These are phyloP conservation scores for Callionymus lyra DNA, from an alignment of 2,113 vertebrate genomes.

Conservation along the genomic window DNA sequence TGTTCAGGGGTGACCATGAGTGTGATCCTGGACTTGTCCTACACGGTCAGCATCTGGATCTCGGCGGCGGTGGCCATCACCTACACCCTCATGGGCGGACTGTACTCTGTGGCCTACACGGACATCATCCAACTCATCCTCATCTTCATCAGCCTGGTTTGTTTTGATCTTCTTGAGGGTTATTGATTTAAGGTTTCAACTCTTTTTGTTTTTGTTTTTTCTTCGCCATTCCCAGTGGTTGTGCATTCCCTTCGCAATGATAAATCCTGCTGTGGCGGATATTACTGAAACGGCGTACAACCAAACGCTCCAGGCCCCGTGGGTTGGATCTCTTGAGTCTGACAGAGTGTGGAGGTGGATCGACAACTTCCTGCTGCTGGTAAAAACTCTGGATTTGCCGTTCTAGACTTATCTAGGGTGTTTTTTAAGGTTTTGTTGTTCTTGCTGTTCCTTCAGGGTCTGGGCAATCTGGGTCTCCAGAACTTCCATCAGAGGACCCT, in stretches of 20 bases:
- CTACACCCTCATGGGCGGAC: conserved; percentile 59
- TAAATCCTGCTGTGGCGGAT: conserved; percentile 33
- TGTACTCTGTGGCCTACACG: conserved; percentile 64
- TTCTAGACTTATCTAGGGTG: not conserved
- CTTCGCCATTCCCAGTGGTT: conserved; percentile 31
- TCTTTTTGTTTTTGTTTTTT: not conserved
- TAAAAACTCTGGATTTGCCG: conserved; percentile 8
- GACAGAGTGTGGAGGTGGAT: conserved; percentile 48
- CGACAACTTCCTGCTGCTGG: conserved; percentile 53
- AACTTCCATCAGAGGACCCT: conserved; percentile 75
- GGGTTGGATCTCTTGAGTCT: conserved; percentile 40
- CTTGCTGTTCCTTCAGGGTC: conserved; percentile 39
- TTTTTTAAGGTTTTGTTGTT: not conserved
- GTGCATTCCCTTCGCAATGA: conserved; percentile 51
- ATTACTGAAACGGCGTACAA: conserved; percentile 49
- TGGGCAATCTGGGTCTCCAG: conserved; percentile 71
- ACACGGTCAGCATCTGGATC: conserved; percentile 53
- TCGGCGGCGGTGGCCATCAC: conserved; percentile 56
- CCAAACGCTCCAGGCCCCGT: conserved; percentile 37
- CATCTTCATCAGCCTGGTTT: conserved; percentile 59
- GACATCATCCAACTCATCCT: conserved; percentile 55
- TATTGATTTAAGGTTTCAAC: not conserved
- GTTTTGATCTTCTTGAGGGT: conserved; percentile 1
- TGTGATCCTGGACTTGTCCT: conserved; percentile 55
- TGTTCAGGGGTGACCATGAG: conserved; percentile 56